These are phyloP conservation scores for Hyperopisus bebe DNA, from an alignment of 2,113 vertebrate genomes.

Conservation along the genomic window DNA sequence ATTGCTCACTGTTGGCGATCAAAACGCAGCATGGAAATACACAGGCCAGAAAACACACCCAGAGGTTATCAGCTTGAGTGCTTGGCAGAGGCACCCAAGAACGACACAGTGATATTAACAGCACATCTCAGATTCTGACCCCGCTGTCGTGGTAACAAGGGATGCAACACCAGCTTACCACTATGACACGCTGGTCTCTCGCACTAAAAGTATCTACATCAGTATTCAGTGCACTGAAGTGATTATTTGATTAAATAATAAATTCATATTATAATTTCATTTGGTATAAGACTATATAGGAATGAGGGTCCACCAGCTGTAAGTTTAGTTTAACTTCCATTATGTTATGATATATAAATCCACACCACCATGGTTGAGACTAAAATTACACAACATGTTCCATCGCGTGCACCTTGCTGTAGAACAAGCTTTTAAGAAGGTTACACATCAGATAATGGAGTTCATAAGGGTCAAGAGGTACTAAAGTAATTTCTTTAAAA, in stretches of 20 bases:
- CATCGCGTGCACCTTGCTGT: not conserved
- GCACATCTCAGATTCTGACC: not conserved
- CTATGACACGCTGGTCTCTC: not conserved
- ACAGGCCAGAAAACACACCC: slow-evolving; percentile 21
- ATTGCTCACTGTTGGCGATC: slow-evolving; percentile 39
- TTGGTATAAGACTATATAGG: not conserved
- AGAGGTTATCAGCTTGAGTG: not conserved
- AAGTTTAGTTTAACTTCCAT: not conserved
- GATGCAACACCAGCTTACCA: not conserved
- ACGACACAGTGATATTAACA: not conserved
- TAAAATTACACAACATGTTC: not conserved
- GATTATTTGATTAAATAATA: not conserved
- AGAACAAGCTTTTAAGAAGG: not conserved
- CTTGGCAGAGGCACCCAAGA: not conserved
- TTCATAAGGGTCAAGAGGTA: slow-evolving; percentile 33
- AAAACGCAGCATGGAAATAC: slow-evolving; percentile 17
- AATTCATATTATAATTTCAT: not conserved
- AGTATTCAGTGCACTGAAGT: not conserved
- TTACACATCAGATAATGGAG: slow-evolving; percentile 36
- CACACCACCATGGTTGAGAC: not conserved
- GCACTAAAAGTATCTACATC: not conserved
- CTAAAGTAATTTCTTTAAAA: slow-evolving; percentile 35
- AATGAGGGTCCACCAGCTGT: not conserved
- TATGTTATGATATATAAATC: not conserved
- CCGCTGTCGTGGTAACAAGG: not conserved